Conservation (phyloP, 1,140 invertebrate genomes). For the Aphelenchoides avenae region DNA sequence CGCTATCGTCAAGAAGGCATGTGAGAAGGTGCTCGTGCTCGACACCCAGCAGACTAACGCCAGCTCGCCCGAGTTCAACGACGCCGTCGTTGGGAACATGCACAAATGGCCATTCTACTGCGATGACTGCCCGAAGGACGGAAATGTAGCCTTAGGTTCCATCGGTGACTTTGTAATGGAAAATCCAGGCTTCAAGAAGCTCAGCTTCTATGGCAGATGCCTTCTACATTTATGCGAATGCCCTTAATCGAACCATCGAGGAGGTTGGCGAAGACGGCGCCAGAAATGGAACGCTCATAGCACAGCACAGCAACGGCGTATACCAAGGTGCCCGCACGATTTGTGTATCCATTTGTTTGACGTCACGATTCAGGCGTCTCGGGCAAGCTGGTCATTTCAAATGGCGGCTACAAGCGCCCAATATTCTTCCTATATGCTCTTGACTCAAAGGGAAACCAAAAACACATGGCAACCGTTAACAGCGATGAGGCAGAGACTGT, state of each 20-base stretch:
- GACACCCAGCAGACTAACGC: neutral
- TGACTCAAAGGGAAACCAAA: neutral
- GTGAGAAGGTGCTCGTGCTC: neutral
- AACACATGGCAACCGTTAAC: neutral
- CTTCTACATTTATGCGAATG: slow-evolving; percentile 26
- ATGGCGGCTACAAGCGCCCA: neutral
- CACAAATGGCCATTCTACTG: slow-evolving; percentile 37
- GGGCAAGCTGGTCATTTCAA: neutral
- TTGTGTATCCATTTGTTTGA: neutral
- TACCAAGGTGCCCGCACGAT: no score
- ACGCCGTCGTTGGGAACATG: slow-evolving; percentile 17
- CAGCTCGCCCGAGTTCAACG: slow-evolving; percentile 1
- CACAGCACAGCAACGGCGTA: slow-evolving; percentile 1
- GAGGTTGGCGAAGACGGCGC: neutral
- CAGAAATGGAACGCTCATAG: slow-evolving; percentile 1
- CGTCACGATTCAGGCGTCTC: neutral
- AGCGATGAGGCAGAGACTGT: no score
- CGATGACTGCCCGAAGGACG: slow-evolving; percentile 18
- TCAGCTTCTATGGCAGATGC: slow-evolving; percentile 24
- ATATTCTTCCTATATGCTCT: slow-evolving; percentile 1
- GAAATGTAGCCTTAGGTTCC: neutral
- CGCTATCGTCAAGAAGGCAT: neutral
- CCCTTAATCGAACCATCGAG: slow-evolving; percentile 1
- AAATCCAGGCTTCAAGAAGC: slow-evolving; percentile 24
- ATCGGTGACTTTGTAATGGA: no score